Conservation (phyloP, 2,113 vertebrate genomes). For the Phainopepla nitens region DNA sequence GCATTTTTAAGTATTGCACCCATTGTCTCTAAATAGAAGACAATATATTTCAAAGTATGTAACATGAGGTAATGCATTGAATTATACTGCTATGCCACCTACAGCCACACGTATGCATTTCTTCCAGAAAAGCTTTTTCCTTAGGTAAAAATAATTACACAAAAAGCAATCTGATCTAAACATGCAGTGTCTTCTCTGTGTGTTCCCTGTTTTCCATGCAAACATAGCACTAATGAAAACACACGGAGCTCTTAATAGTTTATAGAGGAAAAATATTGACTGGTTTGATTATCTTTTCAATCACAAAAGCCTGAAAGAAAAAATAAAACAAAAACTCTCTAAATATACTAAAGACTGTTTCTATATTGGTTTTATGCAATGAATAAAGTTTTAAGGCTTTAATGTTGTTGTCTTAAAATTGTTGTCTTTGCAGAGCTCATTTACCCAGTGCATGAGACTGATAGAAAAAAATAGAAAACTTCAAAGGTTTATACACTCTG, state of each 20-base stretch:
- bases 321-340: not conserved
- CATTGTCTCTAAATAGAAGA: not conserved
- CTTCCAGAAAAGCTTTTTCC: not conserved
- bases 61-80: not conserved
- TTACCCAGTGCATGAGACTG: not conserved
- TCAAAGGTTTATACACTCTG: not conserved
- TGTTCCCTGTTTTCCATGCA: not conserved
- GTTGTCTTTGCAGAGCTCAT: not conserved
- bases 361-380: not conserved
- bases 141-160: not conserved
- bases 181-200: not conserved
- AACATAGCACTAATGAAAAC: not conserved
- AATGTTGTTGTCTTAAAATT: not conserved
- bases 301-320: not conserved
- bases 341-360: not conserved
- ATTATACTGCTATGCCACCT: conserved; percentile 65
- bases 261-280: not conserved
- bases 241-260: not conserved
- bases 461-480: not conserved
- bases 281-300: not conserved
- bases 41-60: not conserved
- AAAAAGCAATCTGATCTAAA: not conserved
- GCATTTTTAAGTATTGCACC: not conserved
- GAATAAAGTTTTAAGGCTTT: not conserved
- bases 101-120: conserved; percentile 54